A percentile compares a stretch with the other conserved stretches of the same genome.
Evolutionary conservation across 2,797 vertebrate species (phyloP).

Genomic region (Muraenolepis orangiensis): DNA sequence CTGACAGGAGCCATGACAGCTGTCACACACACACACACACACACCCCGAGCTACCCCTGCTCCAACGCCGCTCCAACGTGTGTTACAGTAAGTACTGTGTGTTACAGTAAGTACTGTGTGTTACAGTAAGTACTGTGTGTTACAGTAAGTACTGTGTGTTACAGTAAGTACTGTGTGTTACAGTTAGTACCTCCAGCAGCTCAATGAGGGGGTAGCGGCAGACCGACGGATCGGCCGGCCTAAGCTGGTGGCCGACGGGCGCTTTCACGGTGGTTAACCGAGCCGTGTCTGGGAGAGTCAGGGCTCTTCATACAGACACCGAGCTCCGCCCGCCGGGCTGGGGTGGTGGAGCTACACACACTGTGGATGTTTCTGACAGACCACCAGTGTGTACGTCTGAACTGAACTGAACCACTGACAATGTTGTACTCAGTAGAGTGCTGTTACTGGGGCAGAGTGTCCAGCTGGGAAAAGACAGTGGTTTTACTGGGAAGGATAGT

Average conservation of each 20-base stretch:
- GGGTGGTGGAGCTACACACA: no score
- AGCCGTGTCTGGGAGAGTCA: conserved; percentile 17
- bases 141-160: conserved; percentile 10
- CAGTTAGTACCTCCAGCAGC: conserved; percentile 58
- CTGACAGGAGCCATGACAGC: no score
- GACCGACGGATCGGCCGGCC: conserved; percentile 59
- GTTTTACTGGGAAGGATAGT: not conserved
- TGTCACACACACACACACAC: not conserved
- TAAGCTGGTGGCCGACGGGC: conserved; percentile 59
- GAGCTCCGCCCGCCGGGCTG: not conserved
- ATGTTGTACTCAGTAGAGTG: not conserved
- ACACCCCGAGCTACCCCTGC: no score
- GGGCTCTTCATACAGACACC: not conserved
- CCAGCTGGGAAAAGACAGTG: not conserved
- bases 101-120: no score
- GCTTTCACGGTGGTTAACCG: conserved; percentile 61
- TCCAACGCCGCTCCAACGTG: no score
- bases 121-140: no score
- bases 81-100: no score
- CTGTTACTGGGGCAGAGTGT: not conserved
- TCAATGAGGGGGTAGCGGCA: conserved; percentile 64
- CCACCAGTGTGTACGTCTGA: not conserved
- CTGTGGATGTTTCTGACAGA: not conserved
- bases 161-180: conserved; percentile 64
- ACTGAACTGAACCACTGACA: not conserved